These are phyloP conservation scores for Lepidurus arcticus DNA, from an alignment of 1,140 invertebrate genomes.

Conservation along the genomic window DNA sequence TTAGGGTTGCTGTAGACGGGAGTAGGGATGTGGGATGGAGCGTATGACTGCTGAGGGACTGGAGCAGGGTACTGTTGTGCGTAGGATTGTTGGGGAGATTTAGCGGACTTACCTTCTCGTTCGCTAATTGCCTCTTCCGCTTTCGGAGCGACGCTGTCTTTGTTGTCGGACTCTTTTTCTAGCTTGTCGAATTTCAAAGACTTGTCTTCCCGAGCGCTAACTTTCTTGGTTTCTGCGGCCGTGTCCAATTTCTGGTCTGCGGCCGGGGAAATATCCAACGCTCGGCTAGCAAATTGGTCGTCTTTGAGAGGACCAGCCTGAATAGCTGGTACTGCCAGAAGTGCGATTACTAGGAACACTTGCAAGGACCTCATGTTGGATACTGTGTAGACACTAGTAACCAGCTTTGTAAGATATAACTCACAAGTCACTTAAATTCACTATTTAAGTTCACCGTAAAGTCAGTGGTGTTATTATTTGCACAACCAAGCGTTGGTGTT, in stretches of 20 bases:
- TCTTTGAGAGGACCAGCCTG: neutral
- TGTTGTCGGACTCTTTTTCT: neutral
- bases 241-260: neutral
- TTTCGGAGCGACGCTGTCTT: neutral
- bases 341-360: neutral
- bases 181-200: neutral
- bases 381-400: neutral
- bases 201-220: neutral
- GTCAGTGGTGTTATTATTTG: neutral
- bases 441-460: constrained; percentile 8
- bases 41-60: neutral
- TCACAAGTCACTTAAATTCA: constrained; percentile 8
- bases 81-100: neutral
- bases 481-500: neutral
- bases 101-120: constrained; percentile 3
- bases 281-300: constrained; percentile 12
- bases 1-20: constrained; percentile 32
- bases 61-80: neutral
- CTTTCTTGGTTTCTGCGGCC: neutral
- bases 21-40: constrained; percentile 13
- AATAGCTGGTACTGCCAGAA: neutral
- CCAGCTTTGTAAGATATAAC: neutral
- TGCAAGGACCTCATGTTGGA: neutral
- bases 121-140: neutral
- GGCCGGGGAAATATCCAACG: constrained; percentile 1